phyloP scores from a whole-genome alignment of 2,113 vertebrate genomes.

The Casuarius casuarius region DNA sequence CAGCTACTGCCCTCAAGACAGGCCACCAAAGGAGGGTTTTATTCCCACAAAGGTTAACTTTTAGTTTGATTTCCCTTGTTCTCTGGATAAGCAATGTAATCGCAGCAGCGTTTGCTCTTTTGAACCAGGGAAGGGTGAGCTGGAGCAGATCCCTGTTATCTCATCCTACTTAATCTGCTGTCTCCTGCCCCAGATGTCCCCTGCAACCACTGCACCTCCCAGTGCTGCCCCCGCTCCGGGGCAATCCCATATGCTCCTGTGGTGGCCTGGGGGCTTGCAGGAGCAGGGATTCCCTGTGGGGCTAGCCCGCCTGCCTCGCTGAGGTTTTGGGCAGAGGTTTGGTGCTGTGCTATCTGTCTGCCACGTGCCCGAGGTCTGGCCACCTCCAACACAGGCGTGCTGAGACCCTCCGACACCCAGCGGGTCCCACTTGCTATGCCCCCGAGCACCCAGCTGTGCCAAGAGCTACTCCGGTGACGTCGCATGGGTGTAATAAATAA shows the following conservation, averaged over 20 bases:
- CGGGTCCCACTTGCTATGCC: background rate
- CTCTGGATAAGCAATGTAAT: background rate
- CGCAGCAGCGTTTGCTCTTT: background rate
- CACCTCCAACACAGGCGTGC: background rate
- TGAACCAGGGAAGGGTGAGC: background rate
- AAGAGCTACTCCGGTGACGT: background rate
- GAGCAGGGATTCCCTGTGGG: background rate
- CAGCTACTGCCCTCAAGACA: background rate
- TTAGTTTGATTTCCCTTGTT: background rate
- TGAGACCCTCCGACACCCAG: background rate
- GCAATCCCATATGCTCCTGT: background rate
- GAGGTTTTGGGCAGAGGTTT: background rate
- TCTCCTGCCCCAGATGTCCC: background rate
- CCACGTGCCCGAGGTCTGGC: background rate
- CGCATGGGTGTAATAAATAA: accelerated
- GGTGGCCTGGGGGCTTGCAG: background rate
- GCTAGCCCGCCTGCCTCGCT: accelerated
- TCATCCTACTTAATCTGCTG: background rate
- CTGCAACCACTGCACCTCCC: background rate
- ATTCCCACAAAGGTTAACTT: background rate
- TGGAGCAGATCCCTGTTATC: background rate
- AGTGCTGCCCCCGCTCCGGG: background rate
- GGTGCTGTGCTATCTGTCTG: background rate
- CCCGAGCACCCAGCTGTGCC: background rate
- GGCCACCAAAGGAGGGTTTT: background rate